A percentile compares a stretch with the other conserved stretches of the same genome.
Evolutionary conservation across 2,797 vertebrate genomes (phyloP).

Genomic region (Acrocephalus scirpaceus): DNA sequence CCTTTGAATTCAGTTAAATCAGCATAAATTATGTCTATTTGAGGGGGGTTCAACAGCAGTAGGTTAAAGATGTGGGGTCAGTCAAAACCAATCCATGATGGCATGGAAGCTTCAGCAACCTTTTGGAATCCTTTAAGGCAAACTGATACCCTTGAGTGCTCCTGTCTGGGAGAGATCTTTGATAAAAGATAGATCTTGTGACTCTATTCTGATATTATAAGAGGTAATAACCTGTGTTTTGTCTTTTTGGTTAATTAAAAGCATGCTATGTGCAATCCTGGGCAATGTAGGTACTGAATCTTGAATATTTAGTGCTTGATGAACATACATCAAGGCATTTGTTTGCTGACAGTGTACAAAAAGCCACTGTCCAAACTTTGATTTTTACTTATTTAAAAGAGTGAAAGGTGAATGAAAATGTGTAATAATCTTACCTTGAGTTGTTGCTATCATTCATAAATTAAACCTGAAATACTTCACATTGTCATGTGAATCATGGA

Average conservation of each 20-base stretch:
- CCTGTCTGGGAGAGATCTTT: neutral
- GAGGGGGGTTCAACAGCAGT: neutral
- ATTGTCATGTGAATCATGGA: neutral
- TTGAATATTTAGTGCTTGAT: neutral
- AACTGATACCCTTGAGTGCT: neutral
- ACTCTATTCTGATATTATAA: neutral
- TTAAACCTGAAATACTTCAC: neutral
- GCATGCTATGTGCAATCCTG: neutral
- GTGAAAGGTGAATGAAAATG: neutral
- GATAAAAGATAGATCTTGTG: neutral
- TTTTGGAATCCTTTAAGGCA: neutral
- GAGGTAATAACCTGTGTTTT: neutral
- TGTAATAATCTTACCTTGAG: neutral
- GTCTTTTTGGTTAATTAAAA: neutral
- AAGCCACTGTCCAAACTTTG: neutral
- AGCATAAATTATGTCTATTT: neutral
- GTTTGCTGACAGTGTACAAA: neutral
- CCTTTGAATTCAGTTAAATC: neutral
- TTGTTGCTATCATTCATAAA: neutral
- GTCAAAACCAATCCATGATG: neutral
- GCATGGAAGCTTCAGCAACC: neutral
- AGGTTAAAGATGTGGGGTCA: neutral
- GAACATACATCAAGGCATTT: neutral
- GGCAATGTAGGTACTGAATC: neutral
- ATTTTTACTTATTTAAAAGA: neutral